These are phyloP conservation scores for Margarornis squamiger DNA, from an alignment of 2,797 vertebrate species.

Conservation along the genomic window DNA sequence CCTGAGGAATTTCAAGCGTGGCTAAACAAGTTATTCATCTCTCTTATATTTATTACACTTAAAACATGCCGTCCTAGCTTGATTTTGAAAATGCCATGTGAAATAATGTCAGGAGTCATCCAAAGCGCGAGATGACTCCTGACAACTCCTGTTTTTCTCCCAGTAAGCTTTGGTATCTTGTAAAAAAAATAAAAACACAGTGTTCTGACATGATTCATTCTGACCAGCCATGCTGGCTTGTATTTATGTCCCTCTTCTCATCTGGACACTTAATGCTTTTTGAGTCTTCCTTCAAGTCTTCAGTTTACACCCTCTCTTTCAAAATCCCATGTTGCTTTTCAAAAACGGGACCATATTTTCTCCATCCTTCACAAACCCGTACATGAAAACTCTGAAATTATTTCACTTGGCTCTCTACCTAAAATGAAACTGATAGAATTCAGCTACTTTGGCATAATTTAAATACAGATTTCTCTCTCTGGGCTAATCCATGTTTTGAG, in stretches of 20 bases:
- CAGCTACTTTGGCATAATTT: neutral
- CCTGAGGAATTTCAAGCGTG: neutral
- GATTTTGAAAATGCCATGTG: neutral
- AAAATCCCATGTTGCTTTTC: neutral
- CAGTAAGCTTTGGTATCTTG: neutral
- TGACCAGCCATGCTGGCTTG: neutral
- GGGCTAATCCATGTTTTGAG: neutral
- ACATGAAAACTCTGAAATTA: neutral
- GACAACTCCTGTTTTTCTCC: slow-evolving; percentile 8
- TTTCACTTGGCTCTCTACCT: neutral
- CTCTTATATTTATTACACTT: neutral
- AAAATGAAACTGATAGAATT: neutral
- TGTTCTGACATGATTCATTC: neutral
- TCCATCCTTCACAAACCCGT: neutral
- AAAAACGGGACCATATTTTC: neutral
- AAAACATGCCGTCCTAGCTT: neutral
- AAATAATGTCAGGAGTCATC: neutral
- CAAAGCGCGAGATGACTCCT: neutral
- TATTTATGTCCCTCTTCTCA: neutral
- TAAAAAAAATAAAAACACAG: neutral
- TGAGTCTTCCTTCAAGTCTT: neutral
- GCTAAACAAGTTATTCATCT: neutral
- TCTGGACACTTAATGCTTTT: neutral
- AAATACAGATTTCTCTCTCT: neutral
- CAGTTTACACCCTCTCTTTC: neutral